phyloP scores from a whole-genome alignment of 2,113 vertebrate genomes.

The Orientallactaga bullata region DNA sequence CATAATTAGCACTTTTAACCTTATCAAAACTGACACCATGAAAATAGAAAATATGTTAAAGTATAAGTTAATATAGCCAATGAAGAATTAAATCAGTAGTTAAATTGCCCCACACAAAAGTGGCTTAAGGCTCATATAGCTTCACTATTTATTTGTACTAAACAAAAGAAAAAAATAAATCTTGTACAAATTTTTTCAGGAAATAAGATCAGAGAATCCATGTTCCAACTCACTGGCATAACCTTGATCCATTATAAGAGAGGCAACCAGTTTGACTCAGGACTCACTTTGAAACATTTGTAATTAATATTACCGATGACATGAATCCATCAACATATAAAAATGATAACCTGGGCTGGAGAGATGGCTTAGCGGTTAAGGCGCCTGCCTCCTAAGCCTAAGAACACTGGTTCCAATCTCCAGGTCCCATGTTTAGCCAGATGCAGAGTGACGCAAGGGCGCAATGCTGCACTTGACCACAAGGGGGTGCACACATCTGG shows the following conservation, averaged over 20 bases:
- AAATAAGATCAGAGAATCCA: not conserved
- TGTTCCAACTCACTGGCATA: not conserved
- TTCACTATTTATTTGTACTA: not conserved
- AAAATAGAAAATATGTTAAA: not conserved
- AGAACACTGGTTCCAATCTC: no score
- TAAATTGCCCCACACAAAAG: not conserved
- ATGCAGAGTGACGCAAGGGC: no score
- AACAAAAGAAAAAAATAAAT: not conserved
- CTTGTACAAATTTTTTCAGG: not conserved
- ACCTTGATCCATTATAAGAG: not conserved
- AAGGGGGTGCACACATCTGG: no score
- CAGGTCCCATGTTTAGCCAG: no score
- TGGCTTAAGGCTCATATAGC: not conserved
- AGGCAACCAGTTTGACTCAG: not conserved
- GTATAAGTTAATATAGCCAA: not conserved
- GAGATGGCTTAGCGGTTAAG: no score
- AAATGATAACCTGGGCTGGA: no score
- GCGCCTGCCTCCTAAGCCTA: no score
- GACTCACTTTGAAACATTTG: not conserved
- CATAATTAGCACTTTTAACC: not conserved
- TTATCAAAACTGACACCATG: not conserved
- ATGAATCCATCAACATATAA: slow-evolving; percentile 1
- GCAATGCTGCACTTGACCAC: no score
- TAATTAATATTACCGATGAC: not conserved
- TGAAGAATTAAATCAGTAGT: not conserved